Evolutionary conservation across 2,888 invertebrate species (phyloP).

Genomic region (Hololepta plana): DNA sequence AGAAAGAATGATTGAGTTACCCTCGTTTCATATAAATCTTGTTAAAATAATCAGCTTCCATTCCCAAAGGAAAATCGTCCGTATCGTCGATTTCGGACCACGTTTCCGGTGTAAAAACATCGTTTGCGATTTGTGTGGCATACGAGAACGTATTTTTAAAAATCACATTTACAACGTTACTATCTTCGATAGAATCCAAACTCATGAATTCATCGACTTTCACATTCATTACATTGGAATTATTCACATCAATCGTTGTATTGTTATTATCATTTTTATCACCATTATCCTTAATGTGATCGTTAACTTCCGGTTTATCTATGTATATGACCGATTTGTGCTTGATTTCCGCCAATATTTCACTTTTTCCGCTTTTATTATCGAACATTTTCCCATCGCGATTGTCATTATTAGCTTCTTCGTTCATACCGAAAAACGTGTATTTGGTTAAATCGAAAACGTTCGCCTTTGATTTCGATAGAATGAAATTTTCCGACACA

Average conservation of each 20-base stretch:
- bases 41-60: slow-evolving; percentile 23
- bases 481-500: slow-evolving; percentile 30
- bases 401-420: slow-evolving; percentile 6
- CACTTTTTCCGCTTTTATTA: slow-evolving; percentile 4
- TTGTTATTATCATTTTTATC: slow-evolving; percentile 10
- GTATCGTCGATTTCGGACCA: slow-evolving; percentile 15
- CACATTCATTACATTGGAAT: slow-evolving; percentile 18
- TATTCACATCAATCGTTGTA: slow-evolving; percentile 7
- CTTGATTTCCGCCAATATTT: slow-evolving; percentile 12
- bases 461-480: slow-evolving; percentile 31
- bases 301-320: too few species aligned
- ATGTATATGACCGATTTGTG: slow-evolving; percentile 26
- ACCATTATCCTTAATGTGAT: slow-evolving; percentile 10
- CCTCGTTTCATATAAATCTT: slow-evolving; percentile 9
- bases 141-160: slow-evolving; percentile 23
- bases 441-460: slow-evolving; percentile 28
- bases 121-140: slow-evolving; percentile 23
- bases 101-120: slow-evolving; percentile 17
- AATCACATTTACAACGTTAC: slow-evolving; percentile 21
- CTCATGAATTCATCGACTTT: slow-evolving; percentile 22
- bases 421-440: slow-evolving; percentile 28
- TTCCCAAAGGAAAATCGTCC: slow-evolving; percentile 25
- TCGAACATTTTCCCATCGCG: slow-evolving; percentile 8
- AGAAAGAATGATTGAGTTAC: not conserved
- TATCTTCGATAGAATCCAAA: slow-evolving; percentile 19